phyloP scores from a whole-genome alignment of 2,888 invertebrate genomes.

The Lasioglossum calceatum region DNA sequence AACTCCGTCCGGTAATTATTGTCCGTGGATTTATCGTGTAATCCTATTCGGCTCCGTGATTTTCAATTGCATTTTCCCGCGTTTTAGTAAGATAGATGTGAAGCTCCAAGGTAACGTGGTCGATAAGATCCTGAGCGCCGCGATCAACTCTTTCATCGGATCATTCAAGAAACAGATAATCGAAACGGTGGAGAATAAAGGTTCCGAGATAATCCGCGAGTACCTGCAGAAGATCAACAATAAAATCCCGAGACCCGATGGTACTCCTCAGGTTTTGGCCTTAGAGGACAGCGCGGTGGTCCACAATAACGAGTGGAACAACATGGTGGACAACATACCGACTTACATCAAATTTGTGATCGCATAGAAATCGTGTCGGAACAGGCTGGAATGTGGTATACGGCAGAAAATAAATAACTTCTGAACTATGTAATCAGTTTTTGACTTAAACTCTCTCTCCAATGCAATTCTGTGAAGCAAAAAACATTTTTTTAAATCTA shows the following conservation, averaged over 20 bases:
- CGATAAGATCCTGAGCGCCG: slow-evolving; percentile 66
- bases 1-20: slow-evolving; percentile 67
- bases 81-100: slow-evolving; percentile 63
- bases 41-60: neutral
- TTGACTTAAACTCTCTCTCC: too few relatives aligned
- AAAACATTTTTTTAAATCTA: too few relatives aligned
- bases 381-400: neutral
- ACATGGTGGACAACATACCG: neutral
- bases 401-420: neutral
- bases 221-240: slow-evolving; percentile 19
- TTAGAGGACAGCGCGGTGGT: neutral
- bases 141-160: slow-evolving; percentile 48
- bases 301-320: neutral
- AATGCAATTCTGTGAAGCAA: too few relatives aligned
- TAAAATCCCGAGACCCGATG: neutral
- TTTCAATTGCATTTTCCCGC: neutral
- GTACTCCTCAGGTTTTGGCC: neutral
- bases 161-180: slow-evolving; percentile 45
- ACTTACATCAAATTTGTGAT: neutral
- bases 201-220: neutral
- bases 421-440: neutral
- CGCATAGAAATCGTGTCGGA: neutral
- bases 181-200: slow-evolving; percentile 1
- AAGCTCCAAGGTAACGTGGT: slow-evolving; percentile 64
- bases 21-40: neutral